These are phyloP conservation scores for Argyra leucocephala DNA, from an alignment of 2,888 invertebrate genomes.

Conservation along the genomic window DNA sequence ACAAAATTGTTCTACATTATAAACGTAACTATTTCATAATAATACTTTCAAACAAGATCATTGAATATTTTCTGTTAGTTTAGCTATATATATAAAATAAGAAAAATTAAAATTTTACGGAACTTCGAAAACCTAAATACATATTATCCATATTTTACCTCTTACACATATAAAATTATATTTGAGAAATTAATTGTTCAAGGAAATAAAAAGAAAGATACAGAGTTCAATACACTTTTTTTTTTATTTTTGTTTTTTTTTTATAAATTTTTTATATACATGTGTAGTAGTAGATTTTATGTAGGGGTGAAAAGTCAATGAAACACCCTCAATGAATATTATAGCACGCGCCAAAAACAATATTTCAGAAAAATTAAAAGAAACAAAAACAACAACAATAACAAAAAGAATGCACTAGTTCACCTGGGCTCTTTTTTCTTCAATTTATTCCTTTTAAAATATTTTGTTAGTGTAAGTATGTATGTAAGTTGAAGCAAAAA, in stretches of 20 bases:
- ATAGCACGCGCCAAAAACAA: slow-evolving; percentile 8
- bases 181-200: background rate
- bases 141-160: background rate
- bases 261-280: background rate
- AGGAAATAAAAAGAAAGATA: background rate
- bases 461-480: no score
- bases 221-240: background rate
- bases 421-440: background rate
- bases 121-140: background rate
- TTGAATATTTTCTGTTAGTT: no score
- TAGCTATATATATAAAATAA: no score
- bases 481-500: no score
- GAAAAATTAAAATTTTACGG: background rate
- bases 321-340: background rate
- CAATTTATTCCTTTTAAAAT: background rate
- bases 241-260: background rate
- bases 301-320: slow-evolving; percentile 10
- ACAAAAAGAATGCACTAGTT: background rate
- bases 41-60: no score
- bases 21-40: no score
- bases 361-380: no score
- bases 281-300: background rate
- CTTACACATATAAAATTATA: background rate
- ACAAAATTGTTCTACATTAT: no score
- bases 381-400: no score